phyloP scores from a whole-genome alignment of 2,113 vertebrate genomes.

The Cyprinodon variegatus region DNA sequence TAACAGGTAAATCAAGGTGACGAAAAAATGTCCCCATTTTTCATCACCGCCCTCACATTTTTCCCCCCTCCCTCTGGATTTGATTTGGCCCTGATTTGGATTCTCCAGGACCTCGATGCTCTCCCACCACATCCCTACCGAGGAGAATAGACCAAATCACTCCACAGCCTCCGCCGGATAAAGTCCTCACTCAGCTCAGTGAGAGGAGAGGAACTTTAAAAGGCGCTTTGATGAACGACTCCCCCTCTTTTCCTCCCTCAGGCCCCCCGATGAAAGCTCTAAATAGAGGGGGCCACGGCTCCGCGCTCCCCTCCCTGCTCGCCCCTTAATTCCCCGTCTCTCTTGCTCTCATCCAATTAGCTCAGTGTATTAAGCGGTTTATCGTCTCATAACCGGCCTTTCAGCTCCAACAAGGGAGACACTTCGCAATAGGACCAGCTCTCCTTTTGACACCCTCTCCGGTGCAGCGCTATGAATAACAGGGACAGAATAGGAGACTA shows the following conservation, averaged over 20 bases:
- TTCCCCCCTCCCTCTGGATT: slow-evolving; percentile 28
- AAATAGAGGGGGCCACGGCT: slow-evolving; percentile 91
- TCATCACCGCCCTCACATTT: slow-evolving; percentile 31
- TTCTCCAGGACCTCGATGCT: slow-evolving; percentile 68
- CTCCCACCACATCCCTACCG: slow-evolving; percentile 62
- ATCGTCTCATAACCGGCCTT: slow-evolving; percentile 99
- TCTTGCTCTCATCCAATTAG: slow-evolving; percentile 99
- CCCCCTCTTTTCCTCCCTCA: slow-evolving; percentile 70
- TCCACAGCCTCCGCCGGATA: slow-evolving; percentile 71
- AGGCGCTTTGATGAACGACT: slow-evolving; percentile 93
- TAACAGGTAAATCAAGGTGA: slow-evolving; percentile 38
- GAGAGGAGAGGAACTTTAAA: slow-evolving; percentile 75
- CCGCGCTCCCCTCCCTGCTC: slow-evolving; percentile 89
- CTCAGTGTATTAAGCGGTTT: slow-evolving; percentile 99
- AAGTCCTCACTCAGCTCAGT: slow-evolving; percentile 72
- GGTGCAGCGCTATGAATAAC: slow-evolving; percentile 99
- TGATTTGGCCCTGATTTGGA: slow-evolving; percentile 80
- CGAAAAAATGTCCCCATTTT: slow-evolving; percentile 51
- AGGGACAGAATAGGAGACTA: slow-evolving; percentile 98
- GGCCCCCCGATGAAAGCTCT: slow-evolving; percentile 86
- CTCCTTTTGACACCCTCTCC: slow-evolving; percentile 99
- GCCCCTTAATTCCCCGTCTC: slow-evolving; percentile 98
- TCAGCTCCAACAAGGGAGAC: slow-evolving; percentile 99
- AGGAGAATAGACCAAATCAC: slow-evolving; percentile 80
- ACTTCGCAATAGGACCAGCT: slow-evolving; percentile 99